Conservation (phyloP, 1,140 invertebrate species). For the Trachymyrmex cornetzi region DNA sequence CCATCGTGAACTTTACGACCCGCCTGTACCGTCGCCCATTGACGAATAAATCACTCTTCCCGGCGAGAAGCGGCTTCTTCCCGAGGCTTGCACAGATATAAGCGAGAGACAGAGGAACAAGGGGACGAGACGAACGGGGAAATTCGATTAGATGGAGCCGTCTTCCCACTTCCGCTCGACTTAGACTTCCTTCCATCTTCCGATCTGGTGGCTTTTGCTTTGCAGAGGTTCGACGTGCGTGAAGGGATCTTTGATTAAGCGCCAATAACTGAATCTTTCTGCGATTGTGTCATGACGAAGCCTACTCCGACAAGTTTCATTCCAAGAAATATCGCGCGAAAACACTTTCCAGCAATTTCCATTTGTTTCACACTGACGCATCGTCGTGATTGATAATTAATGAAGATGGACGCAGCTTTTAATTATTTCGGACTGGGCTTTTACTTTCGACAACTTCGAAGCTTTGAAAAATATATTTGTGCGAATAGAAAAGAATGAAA, state of each 20-base stretch:
- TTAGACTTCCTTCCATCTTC: conserved; percentile 34
- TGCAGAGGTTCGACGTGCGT: not conserved
- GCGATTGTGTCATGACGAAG: not conserved
- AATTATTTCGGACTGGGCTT: not conserved
- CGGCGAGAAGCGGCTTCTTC: conserved; percentile 40
- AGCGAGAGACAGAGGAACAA: not conserved
- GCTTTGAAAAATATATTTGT: too few species aligned
- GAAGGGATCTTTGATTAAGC: conserved; percentile 15
- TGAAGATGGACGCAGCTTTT: not conserved
- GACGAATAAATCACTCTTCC: conserved; percentile 64
- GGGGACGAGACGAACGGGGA: conserved; percentile 8
- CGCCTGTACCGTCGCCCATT: conserved; percentile 55
- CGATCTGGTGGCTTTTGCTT: conserved; percentile 19
- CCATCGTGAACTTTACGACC: conserved; percentile 65
- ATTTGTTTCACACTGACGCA: not conserved
- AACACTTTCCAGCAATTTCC: not conserved
- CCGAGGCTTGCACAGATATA: not conserved
- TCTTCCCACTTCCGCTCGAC: conserved; percentile 44
- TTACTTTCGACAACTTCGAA: too few species aligned
- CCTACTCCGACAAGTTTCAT: not conserved
- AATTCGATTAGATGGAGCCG: conserved; percentile 61
- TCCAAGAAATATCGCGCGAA: not conserved
- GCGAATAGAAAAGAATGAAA: too few species aligned
- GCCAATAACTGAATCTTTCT: conserved; percentile 32
- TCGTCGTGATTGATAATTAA: not conserved